Conservation (phyloP, 2,888 invertebrate genomes). For the Subacronicta megacephala region DNA sequence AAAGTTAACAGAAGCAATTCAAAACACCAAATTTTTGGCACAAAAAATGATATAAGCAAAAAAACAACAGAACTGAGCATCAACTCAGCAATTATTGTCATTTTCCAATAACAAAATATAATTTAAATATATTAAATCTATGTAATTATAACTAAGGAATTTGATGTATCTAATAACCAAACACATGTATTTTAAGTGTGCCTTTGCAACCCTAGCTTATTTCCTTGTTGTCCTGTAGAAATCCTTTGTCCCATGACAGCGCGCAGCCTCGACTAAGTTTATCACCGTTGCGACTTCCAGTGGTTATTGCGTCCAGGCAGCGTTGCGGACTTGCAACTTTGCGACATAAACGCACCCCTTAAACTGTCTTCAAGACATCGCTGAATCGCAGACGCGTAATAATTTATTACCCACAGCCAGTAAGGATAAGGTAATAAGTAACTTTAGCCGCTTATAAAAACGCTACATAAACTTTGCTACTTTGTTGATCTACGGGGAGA, state of each 20-base stretch:
- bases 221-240: constrained; percentile 64
- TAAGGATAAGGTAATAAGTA: constrained; percentile 59
- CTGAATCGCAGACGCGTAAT: constrained; percentile 63
- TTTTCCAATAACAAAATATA: too few species aligned
- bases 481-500: constrained; percentile 52
- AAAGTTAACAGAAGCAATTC: too few species aligned
- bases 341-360: constrained; percentile 74
- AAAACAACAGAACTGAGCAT: too few species aligned
- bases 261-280: constrained; percentile 71
- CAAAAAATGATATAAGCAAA: too few species aligned
- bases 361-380: constrained; percentile 66
- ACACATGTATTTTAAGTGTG: neutral
- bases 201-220: constrained; percentile 58
- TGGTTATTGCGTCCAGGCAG: constrained; percentile 79
- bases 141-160: too few species aligned
- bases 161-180: neutral
- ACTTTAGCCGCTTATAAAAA: constrained; percentile 59
- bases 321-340: constrained; percentile 62
- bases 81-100: too few species aligned
- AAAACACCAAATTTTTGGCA: too few species aligned
- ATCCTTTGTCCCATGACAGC: constrained; percentile 79
- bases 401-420: constrained; percentile 61
- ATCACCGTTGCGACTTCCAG: constrained; percentile 76
- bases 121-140: too few species aligned
- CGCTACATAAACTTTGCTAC: constrained; percentile 59